Base-by-base conservation (phyloP, 2,888 invertebrate genomes). In the Drosophila mimica region DNA sequence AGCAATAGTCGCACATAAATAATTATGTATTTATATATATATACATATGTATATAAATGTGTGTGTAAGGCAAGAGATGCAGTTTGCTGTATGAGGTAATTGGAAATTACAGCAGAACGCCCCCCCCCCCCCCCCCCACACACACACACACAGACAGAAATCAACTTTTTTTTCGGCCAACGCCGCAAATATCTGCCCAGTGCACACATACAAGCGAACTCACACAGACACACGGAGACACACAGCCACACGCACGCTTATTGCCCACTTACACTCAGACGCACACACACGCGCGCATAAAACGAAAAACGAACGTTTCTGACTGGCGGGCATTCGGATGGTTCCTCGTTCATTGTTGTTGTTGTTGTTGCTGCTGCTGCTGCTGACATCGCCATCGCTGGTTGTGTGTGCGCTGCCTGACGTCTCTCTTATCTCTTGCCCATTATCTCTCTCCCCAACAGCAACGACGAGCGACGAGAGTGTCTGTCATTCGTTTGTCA, bases 371-470 rank as follows among this genome's bases (percentile, higher is more conserved):
- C 8, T 49, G 49, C 20, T 33, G 52, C 57, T 30, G 40, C 68
- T 70, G 81, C 70, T 67, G 63, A 70, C 74, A 81, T 87, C 88
- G 90, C 82, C 80, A 82, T 82, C 83, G 80, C 75, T 75, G 51
- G 53, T 53, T 70, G 69, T 70, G 70, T 74, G 70, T 70, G 70
- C 57, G 65, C 77, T 82, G 84, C 74, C 89, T 87, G 85, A 74
- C 90, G 90, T 87, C 91, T 89, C 91, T 89, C 91, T 92, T 92
- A 92, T 92, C 92, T 93, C 88, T 90, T 89, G 80, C 83, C 70
- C 91, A 93, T 92, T 92, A 92, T 92, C 93, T 93, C 87, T 87
- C 89, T 82, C 84, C 64, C 70, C 62, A 65, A 64, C 69, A 70
- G 49, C 28, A 60, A 52, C 54, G 62, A 60, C 69, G 57, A 61